These are phyloP conservation scores for Lethrus apterus DNA, from an alignment of 1,140 invertebrate species.

Conservation along the genomic window DNA sequence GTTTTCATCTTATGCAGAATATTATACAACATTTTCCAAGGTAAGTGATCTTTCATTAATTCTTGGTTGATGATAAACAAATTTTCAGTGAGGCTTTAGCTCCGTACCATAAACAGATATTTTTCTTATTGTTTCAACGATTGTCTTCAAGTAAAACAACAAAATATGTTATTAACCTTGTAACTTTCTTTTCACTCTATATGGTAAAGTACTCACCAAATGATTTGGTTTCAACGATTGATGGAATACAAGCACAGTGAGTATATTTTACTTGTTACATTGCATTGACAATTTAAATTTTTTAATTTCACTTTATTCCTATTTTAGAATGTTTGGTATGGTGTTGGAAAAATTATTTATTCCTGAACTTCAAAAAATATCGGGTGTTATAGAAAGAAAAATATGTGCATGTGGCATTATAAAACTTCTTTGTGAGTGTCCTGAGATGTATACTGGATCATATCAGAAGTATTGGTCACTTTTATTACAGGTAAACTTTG, in stretches of 20 bases:
- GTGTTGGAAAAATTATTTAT: constrained; percentile 83
- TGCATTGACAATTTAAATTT: background rate
- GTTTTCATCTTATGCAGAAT: constrained; percentile 82
- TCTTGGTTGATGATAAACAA: constrained; percentile 18
- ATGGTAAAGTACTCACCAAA: constrained; percentile 68
- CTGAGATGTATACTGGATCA: constrained; percentile 53
- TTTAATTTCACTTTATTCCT: too few relatives aligned
- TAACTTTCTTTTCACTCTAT: constrained; percentile 86
- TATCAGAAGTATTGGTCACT: constrained; percentile 57
- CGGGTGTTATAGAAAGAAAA: constrained; percentile 75
- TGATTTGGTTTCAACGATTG: constrained; percentile 67
- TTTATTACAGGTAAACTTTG: constrained; percentile 53
- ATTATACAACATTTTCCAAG: constrained; percentile 69
- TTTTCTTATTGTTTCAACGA: constrained; percentile 85
- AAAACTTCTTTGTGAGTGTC: constrained; percentile 74
- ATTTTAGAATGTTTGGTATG: constrained; percentile 88
- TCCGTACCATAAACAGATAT: constrained; percentile 80
- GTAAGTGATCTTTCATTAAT: constrained; percentile 39
- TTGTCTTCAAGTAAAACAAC: constrained; percentile 88
- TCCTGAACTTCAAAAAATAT: constrained; percentile 78
- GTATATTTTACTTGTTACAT: constrained; percentile 28
- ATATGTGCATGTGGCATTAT: constrained; percentile 83
- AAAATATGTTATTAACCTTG: constrained; percentile 82
- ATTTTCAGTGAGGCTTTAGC: constrained; percentile 56
- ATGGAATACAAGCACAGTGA: constrained; percentile 80